A percentile compares a stretch with the other conserved stretches of the same genome.
Conservation (phyloP, 2,797 vertebrate genomes). For the Sternotherus odoratus region DNA sequence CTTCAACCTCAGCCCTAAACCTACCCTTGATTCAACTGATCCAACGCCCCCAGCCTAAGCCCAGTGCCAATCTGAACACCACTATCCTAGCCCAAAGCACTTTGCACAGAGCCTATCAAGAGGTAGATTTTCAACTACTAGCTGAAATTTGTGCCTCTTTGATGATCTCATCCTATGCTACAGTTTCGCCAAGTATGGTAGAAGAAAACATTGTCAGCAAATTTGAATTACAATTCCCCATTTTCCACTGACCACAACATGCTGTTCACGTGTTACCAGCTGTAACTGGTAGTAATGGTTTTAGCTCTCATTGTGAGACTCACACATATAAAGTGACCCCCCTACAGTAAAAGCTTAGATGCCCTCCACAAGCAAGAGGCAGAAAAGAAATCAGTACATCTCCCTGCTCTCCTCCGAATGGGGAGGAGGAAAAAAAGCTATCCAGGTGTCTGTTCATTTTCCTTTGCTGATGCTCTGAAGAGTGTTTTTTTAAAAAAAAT, state of each 20-base stretch:
- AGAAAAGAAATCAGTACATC: background rate
- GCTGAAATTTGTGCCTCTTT: background rate
- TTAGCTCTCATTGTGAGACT: background rate
- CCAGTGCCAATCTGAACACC: background rate
- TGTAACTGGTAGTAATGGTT: background rate
- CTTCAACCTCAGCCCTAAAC: background rate
- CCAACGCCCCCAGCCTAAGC: background rate
- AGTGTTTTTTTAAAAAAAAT: conserved; percentile 1
- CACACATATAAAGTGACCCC: background rate
- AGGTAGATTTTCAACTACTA: background rate
- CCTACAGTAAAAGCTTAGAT: background rate
- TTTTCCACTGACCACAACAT: background rate
- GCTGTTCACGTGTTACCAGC: background rate
- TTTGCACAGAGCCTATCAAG: background rate
- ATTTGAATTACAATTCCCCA: background rate
- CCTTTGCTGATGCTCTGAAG: background rate
- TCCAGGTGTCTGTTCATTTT: background rate
- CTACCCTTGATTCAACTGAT: background rate
- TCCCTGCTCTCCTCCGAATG: accelerated
- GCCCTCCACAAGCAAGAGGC: background rate
- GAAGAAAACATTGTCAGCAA: background rate
- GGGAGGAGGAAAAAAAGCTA: background rate
- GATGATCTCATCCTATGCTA: background rate
- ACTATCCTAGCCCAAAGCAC: background rate
- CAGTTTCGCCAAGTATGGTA: background rate